Evolutionary conservation across 2,797 vertebrate species (phyloP).

Genomic region (Phrynocephalus vlangalii): DNA sequence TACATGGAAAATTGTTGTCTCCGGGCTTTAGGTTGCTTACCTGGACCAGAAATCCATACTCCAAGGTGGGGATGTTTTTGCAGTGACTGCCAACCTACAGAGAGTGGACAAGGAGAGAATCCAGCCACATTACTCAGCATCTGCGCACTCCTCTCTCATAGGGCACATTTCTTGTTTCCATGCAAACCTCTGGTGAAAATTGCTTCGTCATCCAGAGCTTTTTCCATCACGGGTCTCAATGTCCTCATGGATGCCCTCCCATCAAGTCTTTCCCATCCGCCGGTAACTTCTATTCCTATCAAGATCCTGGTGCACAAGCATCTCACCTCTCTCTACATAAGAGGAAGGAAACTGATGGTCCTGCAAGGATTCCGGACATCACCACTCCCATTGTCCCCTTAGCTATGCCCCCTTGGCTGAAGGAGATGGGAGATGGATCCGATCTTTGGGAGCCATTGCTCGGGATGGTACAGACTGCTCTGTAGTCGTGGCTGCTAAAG

Average conservation of each 20-base stretch:
- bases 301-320: no score
- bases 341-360: not conserved
- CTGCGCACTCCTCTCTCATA: fast-evolving
- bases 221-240: no score
- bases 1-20: no score
- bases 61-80: conserved; percentile 98
- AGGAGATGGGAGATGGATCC: not conserved
- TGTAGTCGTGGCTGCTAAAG: no score
- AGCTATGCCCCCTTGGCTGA: not conserved
- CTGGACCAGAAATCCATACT: conserved; percentile 98
- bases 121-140: conserved; percentile 51
- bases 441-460: not conserved
- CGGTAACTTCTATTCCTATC: no score
- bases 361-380: not conserved
- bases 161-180: fast-evolving
- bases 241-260: no score
- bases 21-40: conserved; percentile 70
- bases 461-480: no score
- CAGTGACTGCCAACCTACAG: conserved; percentile 97
- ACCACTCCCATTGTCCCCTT: not conserved
- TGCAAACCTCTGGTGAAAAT: not conserved
- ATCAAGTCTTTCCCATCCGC: no score
- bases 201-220: not conserved
- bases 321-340: no score
- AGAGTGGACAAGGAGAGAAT: conserved; percentile 73